Percentiles rank a stretch among this genome's conserved stretches.
Conservation (phyloP, 2,888 invertebrate genomes). For the Hirtodrosophila cameraria region DNA sequence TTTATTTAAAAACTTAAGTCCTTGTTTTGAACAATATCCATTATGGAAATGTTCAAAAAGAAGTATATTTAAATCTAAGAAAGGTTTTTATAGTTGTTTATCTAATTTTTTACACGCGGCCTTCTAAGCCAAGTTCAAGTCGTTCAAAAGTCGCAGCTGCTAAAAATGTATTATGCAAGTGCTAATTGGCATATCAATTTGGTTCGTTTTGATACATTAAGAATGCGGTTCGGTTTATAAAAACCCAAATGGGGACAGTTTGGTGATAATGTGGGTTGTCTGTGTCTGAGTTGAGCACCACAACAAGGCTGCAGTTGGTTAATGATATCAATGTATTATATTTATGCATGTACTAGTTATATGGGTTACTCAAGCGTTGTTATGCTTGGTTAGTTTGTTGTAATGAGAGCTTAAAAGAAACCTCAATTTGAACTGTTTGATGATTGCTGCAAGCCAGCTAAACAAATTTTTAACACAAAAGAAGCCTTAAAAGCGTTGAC, state of each 20-base stretch:
- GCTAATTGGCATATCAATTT: slow-evolving; percentile 54
- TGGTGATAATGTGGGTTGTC: slow-evolving; percentile 7
- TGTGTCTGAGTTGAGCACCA: too few species aligned
- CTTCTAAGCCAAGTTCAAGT: slow-evolving; percentile 11
- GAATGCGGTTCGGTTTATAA: slow-evolving; percentile 24
- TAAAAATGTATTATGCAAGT: slow-evolving; percentile 14
- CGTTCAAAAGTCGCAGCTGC: slow-evolving; percentile 3
- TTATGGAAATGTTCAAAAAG: too few species aligned
- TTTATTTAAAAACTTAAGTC: too few species aligned
- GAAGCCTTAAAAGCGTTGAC: slow-evolving; percentile 40
- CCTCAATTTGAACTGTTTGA: slow-evolving; percentile 13
- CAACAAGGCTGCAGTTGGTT: not conserved
- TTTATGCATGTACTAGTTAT: slow-evolving; percentile 26
- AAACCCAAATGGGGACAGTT: slow-evolving; percentile 8
- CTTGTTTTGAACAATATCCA: too few species aligned
- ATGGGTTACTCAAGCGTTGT: slow-evolving; percentile 20
- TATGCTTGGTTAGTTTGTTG: slow-evolving; percentile 32
- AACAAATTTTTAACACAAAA: slow-evolving; percentile 1
- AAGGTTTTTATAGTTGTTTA: not conserved
- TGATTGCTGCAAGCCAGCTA: too few species aligned
- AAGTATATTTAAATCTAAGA: not conserved
- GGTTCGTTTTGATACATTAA: slow-evolving; percentile 16
- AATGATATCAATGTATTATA: slow-evolving; percentile 3
- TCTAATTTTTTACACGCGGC: too few species aligned
- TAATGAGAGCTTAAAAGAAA: slow-evolving; percentile 22